phyloP scores from a whole-genome alignment of 2,113 vertebrate species.

The Gracilinanus agilis region DNA sequence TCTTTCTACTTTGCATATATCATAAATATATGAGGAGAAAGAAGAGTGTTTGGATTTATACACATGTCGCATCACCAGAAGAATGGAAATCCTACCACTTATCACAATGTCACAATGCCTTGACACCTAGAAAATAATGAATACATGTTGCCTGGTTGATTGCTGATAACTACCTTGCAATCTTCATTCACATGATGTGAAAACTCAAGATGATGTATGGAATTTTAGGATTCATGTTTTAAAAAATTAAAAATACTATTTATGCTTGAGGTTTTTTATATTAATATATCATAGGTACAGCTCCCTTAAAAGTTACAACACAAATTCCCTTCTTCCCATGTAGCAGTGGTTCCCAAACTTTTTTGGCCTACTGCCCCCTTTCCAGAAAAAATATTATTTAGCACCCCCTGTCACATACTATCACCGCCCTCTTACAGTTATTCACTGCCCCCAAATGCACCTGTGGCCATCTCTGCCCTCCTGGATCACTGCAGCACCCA shows the following conservation, averaged over 20 bases:
- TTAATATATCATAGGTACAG: background rate
- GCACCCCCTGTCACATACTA: no score
- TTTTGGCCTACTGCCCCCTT: no score
- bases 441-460: no score
- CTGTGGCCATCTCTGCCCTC: no score
- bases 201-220: background rate
- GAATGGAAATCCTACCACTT: background rate
- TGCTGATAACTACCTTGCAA: background rate
- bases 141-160: background rate
- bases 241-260: background rate
- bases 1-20: background rate
- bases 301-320: background rate
- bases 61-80: background rate
- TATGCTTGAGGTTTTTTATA: background rate
- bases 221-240: slow-evolving; percentile 19
- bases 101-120: background rate
- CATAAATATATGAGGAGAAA: background rate
- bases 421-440: no score
- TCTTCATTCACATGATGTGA: background rate
- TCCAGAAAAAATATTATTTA: no score
- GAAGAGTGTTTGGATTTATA: background rate
- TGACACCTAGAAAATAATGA: background rate
- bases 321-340: slow-evolving; percentile 32
- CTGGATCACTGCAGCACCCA: no score
- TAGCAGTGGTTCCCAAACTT: no score